Evolutionary conservation across 1,140 invertebrate species (phyloP), one percentile per base, ranked within the genome.

Genomic region (Nylanderia fulva): DNA sequence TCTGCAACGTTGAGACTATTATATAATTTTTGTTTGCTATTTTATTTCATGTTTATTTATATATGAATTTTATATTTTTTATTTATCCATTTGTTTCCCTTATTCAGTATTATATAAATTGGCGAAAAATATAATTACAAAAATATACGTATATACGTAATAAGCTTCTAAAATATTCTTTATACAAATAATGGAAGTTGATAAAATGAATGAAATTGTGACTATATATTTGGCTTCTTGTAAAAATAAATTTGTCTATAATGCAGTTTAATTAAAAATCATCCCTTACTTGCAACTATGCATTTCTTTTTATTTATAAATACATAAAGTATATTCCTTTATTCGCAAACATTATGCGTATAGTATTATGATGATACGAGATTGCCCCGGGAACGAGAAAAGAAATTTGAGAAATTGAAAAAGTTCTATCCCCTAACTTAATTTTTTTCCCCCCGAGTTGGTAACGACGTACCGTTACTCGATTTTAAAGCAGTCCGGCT

Each of bases 341-440:
- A 27, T n/a, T 39, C 18, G 6, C 24, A 21, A 58, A 74, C 18
- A 27, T 18, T 36, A 36, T 15, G 15, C 48, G 24, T 24, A n/a
- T n/a, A 29, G n/a, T 8, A 21, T 71, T 36, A 56, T 13, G 8
- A 52, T 7, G 36, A 54, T 54, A 39, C 29, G 11, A 64, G 48
- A 77, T 66, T 24, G 13, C 27, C 18, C 45, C 45, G 24, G 27
- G 18, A 18, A 63, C 18, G 21, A 42, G 48, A 11, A 27, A 42
- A 24, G 18, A 56, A 69, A 71, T 80, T 80, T 56, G 52, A 69
- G 21, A 80, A 80, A 80, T 27, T n/a, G 45, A 2, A 52, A 58
- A 36, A 71, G 36, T 80, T 58, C 77, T 3, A 29, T 80, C 33
- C 1, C 1, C 36, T 27, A 58, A 58, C 33, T 71, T 66, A 29